Conservation (phyloP, 2,797 vertebrate species). For the Argyrosomus regius region DNA sequence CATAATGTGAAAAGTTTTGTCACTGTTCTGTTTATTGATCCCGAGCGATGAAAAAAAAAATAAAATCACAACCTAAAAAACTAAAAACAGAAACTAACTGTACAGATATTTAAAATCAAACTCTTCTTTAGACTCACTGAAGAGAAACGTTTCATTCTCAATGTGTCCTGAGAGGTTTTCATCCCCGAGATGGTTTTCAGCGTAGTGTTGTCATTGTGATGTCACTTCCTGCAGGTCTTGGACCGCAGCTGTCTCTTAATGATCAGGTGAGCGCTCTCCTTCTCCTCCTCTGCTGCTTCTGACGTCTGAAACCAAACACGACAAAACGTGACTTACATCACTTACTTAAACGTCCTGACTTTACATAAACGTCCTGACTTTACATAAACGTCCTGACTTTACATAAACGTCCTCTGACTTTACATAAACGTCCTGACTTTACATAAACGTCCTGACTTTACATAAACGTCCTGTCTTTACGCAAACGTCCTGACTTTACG, state of each 20-base stretch:
- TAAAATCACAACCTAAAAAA: background rate
- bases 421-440: too few relatives aligned
- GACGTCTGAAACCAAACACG: conserved; percentile 52
- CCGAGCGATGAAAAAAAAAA: background rate
- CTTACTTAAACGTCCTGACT: too few relatives aligned
- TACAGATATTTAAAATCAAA: conserved; percentile 11
- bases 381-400: too few relatives aligned
- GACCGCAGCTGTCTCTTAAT: conserved; percentile 90
- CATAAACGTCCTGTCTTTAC: too few relatives aligned
- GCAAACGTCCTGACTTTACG: too few relatives aligned
- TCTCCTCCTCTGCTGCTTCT: conserved; percentile 77
- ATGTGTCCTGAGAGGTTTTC: background rate
- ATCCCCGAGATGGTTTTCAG: background rate
- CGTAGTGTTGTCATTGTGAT: background rate
- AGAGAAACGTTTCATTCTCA: background rate
- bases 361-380: too few relatives aligned
- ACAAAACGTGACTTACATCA: too few relatives aligned
- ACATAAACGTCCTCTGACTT: too few relatives aligned
- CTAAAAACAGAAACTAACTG: conserved; percentile 11
- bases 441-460: too few relatives aligned
- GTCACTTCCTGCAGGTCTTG: conserved; percentile 79
- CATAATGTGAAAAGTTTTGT: background rate
- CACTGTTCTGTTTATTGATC: conserved; percentile 21
- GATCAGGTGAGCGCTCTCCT: conserved; percentile 92
- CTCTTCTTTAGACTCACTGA: background rate